Conservation (phyloP, 2,797 vertebrate species). For the Phoxinus dragarum region DNA sequence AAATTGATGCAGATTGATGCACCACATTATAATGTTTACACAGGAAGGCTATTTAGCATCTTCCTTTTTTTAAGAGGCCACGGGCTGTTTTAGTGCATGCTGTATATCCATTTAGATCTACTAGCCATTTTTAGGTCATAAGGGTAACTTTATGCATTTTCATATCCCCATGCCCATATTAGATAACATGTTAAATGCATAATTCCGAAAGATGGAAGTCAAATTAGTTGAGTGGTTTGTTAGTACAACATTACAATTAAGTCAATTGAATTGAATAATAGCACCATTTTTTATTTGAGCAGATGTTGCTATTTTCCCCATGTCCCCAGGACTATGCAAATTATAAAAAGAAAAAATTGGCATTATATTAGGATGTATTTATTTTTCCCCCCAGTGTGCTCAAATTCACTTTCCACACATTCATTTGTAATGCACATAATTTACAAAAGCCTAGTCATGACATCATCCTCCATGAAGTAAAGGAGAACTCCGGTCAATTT, state of each 20-base stretch:
- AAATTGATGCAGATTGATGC: conserved; percentile 36
- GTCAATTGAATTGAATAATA: not conserved
- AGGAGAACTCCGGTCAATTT: too few species aligned
- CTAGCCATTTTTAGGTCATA: not conserved
- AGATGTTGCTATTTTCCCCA: not conserved
- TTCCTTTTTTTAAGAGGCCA: conserved; percentile 2
- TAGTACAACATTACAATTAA: not conserved
- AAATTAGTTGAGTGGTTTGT: not conserved
- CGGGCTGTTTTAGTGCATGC: not conserved
- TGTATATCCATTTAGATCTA: not conserved
- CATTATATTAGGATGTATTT: not conserved
- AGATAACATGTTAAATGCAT: not conserved
- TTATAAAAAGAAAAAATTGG: not conserved
- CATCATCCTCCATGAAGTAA: too few species aligned
- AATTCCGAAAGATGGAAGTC: not conserved
- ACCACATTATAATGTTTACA: conserved; percentile 30
- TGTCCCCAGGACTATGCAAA: not conserved
- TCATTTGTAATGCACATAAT: not conserved
- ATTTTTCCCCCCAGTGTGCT: not conserved
- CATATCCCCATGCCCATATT: not conserved
- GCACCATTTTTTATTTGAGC: not conserved
- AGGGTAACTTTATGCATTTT: not conserved
- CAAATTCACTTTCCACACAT: not conserved
- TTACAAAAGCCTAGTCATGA: not conserved
- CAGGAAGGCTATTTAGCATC: not conserved